Evolutionary conservation across 2,113 vertebrate species (phyloP), one percentile per base, ranked within the genome.

Genomic region (Peromyscus leucopus): DNA sequence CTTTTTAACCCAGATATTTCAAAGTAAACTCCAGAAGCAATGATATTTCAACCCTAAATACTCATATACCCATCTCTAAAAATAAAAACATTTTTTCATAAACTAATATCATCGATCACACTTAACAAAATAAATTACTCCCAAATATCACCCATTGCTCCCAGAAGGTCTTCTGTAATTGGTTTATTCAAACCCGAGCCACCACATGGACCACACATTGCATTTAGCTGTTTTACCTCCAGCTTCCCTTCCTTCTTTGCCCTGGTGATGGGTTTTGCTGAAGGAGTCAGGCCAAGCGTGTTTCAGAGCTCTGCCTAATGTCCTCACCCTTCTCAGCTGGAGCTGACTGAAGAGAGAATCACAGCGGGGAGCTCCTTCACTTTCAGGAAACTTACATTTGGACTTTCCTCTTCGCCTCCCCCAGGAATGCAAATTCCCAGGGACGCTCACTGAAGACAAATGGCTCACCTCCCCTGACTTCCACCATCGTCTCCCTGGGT

Each of bases 171-270:
- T 80, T 79, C 93, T 46, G 46, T 16, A 9, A 9, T 9, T 51
- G 28, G 28, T 63, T 93, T 95, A n/a, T 59, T 96, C 59, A 72
- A 91, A 65, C 1, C 26, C 61, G 57, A 76, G 78, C 22, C 17
- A 69, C 13, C 24, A 19, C 12, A 0, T 17, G 65, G 48, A 59
- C 36, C 57, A 63, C 72, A 42, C 9, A 7, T 5, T 19, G 57
- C n/a, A 22, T 39, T 67, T 61, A 74, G 10, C 9, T 87, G 31
- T 72, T 85, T 33, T 17, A 15, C 59, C 36, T 78, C 55, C 63
- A 59, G 4, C 57, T 67, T 59, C 21, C 36, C 26, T 48, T 69
- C 13, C 36, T 48, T 19, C 4, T 36, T 67, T 28, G 16, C 57
- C 46, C 78, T 57, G 4, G 12, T 67, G 63, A 69, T 8, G 48